Base-by-base conservation (phyloP, 2,797 vertebrate genomes). In the Aplochiton taeniatus region DNA sequence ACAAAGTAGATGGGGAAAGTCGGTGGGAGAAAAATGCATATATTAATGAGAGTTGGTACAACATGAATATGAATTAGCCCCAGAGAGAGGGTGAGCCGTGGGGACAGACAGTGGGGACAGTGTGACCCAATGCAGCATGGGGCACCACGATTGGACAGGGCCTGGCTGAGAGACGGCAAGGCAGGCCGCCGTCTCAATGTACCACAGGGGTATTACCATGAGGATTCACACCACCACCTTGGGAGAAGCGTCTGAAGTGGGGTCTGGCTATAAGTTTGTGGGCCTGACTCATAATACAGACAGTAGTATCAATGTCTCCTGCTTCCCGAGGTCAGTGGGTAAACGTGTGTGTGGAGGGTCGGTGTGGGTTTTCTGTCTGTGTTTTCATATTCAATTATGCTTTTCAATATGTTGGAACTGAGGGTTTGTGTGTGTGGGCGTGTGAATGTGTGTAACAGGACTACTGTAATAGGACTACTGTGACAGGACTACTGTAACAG, bases 41-140 rank as follows among this genome's bases (percentile, higher is more conserved):
- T 18, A 54, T 11, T 19, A 9, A 41, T 49, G 14, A 19, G 14
- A 56, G 13, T 31, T 12, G 20, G 6, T 42, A 61, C 73, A 77
- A 52, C 17, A 73, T 72, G 78, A 87, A 89, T 72, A 67, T 78
- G 46, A 81, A 83, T 80, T 45, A 79, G 63, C 76, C 81, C 12
- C 46, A 71, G 73, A 19, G 65, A 81, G 72, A 62, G 57, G 61
- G 61, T 65, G 57, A 68, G n/a, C n/a, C n/a, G n/a, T n/a, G n/a
- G n/a, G n/a, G n/a, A n/a, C n/a, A 64, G 54, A 54, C 57, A 53
- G 44, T 19, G 51, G 43, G 44, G 17, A 60, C 42, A 66, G 31
- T 68, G 14, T 57, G 57, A 65, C 66, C 59, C 60, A 65, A 64
- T 43, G 55, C 56, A 52, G 11, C 45, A 17, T 50, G 19, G 50